Evolutionary conservation across 2,888 invertebrate genomes (phyloP), one percentile per base, ranked within the genome.

Genomic region (Hyposoter dolosus): DNA sequence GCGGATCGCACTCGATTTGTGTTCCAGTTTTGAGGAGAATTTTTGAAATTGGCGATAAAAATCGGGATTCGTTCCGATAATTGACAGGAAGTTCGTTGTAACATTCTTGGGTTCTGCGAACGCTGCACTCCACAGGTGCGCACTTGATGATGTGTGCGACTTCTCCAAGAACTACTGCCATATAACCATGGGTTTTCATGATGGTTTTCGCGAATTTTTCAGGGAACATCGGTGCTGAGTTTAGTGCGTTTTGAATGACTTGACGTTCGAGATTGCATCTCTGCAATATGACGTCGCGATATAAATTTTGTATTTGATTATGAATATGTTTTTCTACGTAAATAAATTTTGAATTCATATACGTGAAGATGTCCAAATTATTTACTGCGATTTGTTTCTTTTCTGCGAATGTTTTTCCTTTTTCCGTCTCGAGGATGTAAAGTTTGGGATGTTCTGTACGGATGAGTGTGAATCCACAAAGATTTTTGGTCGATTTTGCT

Each of bases 141-240:
- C n/a, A n/a, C n/a, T n/a, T n/a, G n/a, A n/a, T n/a, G n/a, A n/a
- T n/a, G n/a, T n/a, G n/a, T n/a, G n/a, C n/a, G n/a, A n/a, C n/a
- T n/a, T n/a, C n/a, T n/a, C n/a, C 69, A 5, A 88, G 89, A 0
- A 89, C 63, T 0, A 88, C 88, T 74, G 90, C 90, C 90, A 91
- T 75, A 82, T 76, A 32, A 89, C 85, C 53, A 88, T 80, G 0
- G 88, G 89, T 63, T 90, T 88, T n/a, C n/a, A 65, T 89, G 40
- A 91, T 68, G 0, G 89, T 53, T 6, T 76, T 87, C 0, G 90
- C 90, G 12, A 92, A 88, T 65, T 88, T 85, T 60, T 91, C 88
- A 0, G 89, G 92, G 4, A 85, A 9, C 0, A 89, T n/a, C 0
- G 87, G 86, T 3, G 90, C 90, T 6, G 90, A 72, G 0, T 88